phyloP scores from a whole-genome alignment of 2,888 invertebrate genomes.

The Mesochorus sp. region DNA sequence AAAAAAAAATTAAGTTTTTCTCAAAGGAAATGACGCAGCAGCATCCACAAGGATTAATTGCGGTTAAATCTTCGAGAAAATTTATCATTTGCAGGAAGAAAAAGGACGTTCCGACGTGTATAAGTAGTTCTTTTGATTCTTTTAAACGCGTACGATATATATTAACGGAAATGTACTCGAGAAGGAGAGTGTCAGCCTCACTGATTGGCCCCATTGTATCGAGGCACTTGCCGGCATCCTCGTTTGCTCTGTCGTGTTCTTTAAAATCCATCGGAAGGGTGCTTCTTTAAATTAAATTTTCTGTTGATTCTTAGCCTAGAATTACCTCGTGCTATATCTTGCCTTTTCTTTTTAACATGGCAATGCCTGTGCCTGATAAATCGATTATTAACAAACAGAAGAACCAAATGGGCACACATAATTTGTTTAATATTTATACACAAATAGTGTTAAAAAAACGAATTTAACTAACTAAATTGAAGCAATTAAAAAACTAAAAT shows the following conservation, averaged over 20 bases:
- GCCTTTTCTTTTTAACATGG: neutral
- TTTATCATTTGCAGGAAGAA: slow-evolving; percentile 9
- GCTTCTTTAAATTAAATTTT: slow-evolving; percentile 64
- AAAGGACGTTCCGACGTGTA: too few species aligned
- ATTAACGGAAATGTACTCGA: slow-evolving; percentile 26
- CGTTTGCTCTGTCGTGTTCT: slow-evolving; percentile 37
- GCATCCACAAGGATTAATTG: slow-evolving; percentile 30
- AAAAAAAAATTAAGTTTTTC: neutral
- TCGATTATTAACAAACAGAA: too few species aligned
- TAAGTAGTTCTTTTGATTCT: too few species aligned
- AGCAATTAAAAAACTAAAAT: neutral
- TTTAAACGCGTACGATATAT: too few species aligned
- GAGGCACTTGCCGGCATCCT: slow-evolving; percentile 35
- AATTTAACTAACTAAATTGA: neutral
- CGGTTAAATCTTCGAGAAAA: slow-evolving; percentile 25
- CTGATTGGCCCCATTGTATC: slow-evolving; percentile 66
- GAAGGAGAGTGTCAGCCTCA: slow-evolving; percentile 38
- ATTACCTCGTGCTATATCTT: neutral
- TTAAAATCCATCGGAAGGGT: slow-evolving; percentile 20
- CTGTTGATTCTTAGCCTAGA: slow-evolving; percentile 30
- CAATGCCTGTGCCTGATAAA: too few species aligned
- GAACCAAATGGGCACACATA: too few species aligned
- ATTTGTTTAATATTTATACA: too few species aligned
- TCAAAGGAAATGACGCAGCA: neutral
- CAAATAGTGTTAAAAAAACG: too few species aligned